phyloP scores from a whole-genome alignment of 2,797 vertebrate species.

The Nannoperca australis region DNA sequence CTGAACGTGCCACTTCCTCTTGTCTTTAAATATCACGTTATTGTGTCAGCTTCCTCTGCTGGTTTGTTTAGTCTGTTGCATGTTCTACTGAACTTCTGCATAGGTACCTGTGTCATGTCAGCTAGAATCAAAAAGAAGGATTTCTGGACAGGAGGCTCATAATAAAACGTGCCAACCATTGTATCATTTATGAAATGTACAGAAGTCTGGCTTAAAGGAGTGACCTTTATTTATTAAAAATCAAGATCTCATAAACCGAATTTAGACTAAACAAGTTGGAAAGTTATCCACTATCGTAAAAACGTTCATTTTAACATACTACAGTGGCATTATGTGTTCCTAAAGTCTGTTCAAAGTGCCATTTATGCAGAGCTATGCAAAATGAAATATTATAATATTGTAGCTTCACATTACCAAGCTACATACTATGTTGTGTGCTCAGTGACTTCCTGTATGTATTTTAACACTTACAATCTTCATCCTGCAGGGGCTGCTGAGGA shows the following conservation, averaged over 20 bases:
- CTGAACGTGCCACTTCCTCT: conserved; percentile 25
- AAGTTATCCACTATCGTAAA: neutral
- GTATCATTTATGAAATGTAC: neutral
- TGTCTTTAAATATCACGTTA: conserved; percentile 11
- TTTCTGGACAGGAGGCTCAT: neutral
- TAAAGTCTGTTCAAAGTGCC: neutral
- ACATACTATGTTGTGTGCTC: neutral
- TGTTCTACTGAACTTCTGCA: conserved; percentile 1
- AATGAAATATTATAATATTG: neutral
- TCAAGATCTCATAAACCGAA: neutral
- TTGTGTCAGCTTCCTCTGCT: neutral
- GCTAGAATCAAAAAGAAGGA: conserved; percentile 5
- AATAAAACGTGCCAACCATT: conserved; percentile 2
- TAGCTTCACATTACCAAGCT: neutral
- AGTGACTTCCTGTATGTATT: neutral
- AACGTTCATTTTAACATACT: neutral
- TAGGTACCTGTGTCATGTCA: neutral
- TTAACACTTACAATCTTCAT: conserved; percentile 31
- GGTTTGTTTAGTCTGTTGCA: neutral
- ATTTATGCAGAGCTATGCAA: too few species aligned
- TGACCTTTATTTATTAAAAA: neutral
- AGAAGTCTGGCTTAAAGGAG: neutral
- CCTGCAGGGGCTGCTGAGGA: conserved; percentile 91
- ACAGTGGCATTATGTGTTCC: neutral
- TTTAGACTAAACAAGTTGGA: neutral